These are phyloP conservation scores for Endotricha flammealis DNA, from an alignment of 2,888 invertebrate species.

Conservation along the genomic window DNA sequence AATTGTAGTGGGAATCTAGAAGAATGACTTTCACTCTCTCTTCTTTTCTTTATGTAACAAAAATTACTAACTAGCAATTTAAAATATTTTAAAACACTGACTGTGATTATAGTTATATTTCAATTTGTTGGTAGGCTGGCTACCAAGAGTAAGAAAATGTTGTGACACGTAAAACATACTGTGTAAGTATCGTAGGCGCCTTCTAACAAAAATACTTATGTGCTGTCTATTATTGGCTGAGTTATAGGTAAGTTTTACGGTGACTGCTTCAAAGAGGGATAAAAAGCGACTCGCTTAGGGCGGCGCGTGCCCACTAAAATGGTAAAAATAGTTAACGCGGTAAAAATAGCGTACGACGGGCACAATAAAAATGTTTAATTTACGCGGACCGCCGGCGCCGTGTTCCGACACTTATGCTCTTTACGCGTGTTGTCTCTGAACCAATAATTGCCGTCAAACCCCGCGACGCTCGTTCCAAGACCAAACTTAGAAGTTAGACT, in stretches of 20 bases:
- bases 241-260: conserved; percentile 23
- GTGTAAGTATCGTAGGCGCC: too few relatives aligned
- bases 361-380: conserved; percentile 74
- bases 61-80: too few relatives aligned
- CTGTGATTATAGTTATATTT: too few relatives aligned
- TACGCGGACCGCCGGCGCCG: conserved; percentile 60
- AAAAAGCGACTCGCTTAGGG: conserved; percentile 50
- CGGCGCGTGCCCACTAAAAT: conserved; percentile 64
- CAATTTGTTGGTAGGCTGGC: too few relatives aligned
- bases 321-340: conserved; percentile 63
- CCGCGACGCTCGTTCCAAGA: conserved; percentile 43
- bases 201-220: too few relatives aligned
- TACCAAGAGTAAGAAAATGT: too few relatives aligned
- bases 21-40: too few relatives aligned
- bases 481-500: conserved; percentile 29
- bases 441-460: conserved; percentile 61
- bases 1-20: too few relatives aligned
- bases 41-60: too few relatives aligned
- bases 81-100: too few relatives aligned
- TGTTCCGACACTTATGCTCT: conserved; percentile 69
- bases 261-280: conserved; percentile 39
- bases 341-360: conserved; percentile 55
- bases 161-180: too few relatives aligned
- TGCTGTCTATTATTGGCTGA: not conserved
- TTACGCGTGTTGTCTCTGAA: conserved; percentile 74